These are phyloP conservation scores for Heliothis subflexa DNA, from an alignment of 1,140 invertebrate genomes.

Conservation along the genomic window DNA sequence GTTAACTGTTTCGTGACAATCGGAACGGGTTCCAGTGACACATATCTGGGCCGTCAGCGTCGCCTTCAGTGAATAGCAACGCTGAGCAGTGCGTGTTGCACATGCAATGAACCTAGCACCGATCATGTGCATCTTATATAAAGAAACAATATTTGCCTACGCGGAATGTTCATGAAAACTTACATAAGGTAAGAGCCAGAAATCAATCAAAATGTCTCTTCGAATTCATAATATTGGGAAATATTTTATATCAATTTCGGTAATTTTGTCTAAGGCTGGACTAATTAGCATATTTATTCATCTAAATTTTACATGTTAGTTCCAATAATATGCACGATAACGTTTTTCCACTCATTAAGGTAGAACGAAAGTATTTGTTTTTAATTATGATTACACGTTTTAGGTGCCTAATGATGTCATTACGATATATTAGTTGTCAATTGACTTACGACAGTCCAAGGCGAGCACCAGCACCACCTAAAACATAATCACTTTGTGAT, in stretches of 20 bases:
- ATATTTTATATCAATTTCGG: background rate
- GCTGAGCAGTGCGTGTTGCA: slow-evolving; percentile 7
- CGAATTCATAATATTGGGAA: background rate
- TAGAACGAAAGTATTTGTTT: slow-evolving; percentile 7
- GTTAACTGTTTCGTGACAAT: slow-evolving; percentile 29
- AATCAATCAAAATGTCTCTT: background rate
- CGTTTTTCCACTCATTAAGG: slow-evolving; percentile 4
- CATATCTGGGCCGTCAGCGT: background rate
- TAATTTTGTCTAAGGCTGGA: background rate
- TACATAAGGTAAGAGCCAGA: background rate
- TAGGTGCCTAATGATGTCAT: background rate
- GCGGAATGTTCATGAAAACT: background rate
- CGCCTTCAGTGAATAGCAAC: slow-evolving; percentile 29
- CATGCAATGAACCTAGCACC: slow-evolving; percentile 15
- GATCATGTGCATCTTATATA: background rate
- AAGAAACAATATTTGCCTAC: background rate
- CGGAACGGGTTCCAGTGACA: slow-evolving; percentile 18
- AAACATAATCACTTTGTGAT: slow-evolving; percentile 50
- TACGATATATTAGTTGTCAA: slow-evolving; percentile 25
- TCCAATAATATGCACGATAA: slow-evolving; percentile 20
- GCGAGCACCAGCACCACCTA: slow-evolving; percentile 57
- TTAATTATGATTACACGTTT: background rate
- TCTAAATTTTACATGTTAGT: slow-evolving; percentile 36
- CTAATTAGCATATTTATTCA: slow-evolving; percentile 15
- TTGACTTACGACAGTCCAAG: slow-evolving; percentile 60